phyloP scores from a whole-genome alignment of 2,113 vertebrate genomes.

The Meriones unguiculatus region DNA sequence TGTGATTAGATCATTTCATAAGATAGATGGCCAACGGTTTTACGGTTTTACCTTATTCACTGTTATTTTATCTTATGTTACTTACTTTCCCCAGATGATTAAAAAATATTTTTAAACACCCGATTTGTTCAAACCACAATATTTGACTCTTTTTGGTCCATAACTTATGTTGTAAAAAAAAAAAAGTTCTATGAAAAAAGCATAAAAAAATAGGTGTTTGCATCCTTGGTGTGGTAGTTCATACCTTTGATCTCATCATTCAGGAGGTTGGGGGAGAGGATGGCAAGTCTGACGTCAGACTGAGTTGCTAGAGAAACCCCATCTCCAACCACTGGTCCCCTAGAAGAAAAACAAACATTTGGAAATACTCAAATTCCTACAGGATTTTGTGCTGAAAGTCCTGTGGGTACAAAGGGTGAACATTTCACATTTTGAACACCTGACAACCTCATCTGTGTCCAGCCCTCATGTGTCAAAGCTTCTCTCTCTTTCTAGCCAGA shows the following conservation, averaged over 20 bases:
- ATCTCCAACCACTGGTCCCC: neutral
- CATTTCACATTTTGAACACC: neutral
- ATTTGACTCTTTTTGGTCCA: neutral
- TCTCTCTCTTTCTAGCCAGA: too few species aligned
- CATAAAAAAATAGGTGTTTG: neutral
- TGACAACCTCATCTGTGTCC: neutral
- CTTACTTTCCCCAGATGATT: neutral
- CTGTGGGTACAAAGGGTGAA: neutral
- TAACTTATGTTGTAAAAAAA: neutral
- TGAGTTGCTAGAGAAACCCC: neutral
- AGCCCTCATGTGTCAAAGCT: neutral
- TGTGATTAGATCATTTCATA: neutral
- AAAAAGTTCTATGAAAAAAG: neutral
- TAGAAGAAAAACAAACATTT: neutral
- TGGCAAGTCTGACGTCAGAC: neutral
- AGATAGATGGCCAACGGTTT: neutral
- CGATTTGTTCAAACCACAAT: neutral
- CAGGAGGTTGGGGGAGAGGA: too few species aligned
- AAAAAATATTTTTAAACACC: neutral
- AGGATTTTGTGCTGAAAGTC: neutral
- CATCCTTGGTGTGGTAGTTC: neutral
- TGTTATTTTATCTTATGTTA: neutral
- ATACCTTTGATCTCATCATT: neutral
- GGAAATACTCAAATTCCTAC: neutral
- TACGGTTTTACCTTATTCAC: neutral